Base-by-base conservation (phyloP, 2,888 invertebrate genomes). In the Drosophila putrida region DNA sequence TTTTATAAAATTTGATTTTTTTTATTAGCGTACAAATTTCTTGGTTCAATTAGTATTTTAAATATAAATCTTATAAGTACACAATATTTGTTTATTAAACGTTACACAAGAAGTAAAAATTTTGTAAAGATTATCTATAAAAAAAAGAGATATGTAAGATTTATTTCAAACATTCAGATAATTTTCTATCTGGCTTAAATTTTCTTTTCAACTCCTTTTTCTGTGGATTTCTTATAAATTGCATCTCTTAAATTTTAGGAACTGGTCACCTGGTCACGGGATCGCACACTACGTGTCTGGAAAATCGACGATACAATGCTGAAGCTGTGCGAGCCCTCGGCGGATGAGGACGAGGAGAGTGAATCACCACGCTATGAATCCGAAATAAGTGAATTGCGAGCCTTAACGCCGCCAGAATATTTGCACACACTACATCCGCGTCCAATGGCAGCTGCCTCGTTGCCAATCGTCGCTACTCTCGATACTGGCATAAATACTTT, bases 191-290 rank as follows among this genome's bases (percentile, higher is more conserved):
- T 20, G 20, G 20, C 20, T 20, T 1, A 20, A 20, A 20, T 20
- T 20, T 20, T 20, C 20, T 20, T 20, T 20, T 20, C 20, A 20
- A 20, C 20, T 20, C 20, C 0, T 20, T 20, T 20, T 20, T 20
- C 20, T 20, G 2, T 20, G 33, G 11, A 10, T 35, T 35, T 4
- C 11, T 35, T 4, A 35, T 35, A 10, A 9, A 35, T 9, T 6
- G 13, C 28, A 10, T 11, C 27, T 13, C 2, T 10, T 0, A 28
- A 50, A 0, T 35, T 43, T 2, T 8, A 90, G 91, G 97, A 98
- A 91, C 93, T 99, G 47, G 96, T 98, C 0, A 98, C 98, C 2
- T 99, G 98, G 98, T 98, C 98, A 0, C 95, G 97, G 90, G 98
- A 99, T 93, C 98, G 98, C 90, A 97, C 96, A 11, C 93, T 99